These are phyloP conservation scores for Labia minor DNA, from an alignment of 2,888 invertebrate species.

Conservation along the genomic window DNA sequence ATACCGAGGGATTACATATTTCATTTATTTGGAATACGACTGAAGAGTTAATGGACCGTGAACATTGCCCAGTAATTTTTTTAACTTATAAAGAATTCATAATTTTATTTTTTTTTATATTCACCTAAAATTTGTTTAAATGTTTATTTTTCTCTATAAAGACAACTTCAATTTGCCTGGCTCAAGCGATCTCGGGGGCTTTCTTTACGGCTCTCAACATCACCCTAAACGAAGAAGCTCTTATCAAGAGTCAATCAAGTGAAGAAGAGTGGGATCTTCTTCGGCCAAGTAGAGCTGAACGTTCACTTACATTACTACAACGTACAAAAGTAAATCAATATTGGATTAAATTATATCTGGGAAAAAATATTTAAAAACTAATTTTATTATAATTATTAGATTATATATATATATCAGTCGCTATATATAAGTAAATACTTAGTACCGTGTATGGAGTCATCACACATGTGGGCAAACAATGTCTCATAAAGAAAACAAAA, in stretches of 20 bases:
- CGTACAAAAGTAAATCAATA: constrained; percentile 49
- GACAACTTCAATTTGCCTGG: constrained; percentile 57
- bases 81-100: neutral
- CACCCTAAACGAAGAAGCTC: constrained; percentile 57
- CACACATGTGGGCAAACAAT: too few species aligned
- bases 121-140: constrained; percentile 15
- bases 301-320: constrained; percentile 50
- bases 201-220: constrained; percentile 58
- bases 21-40: neutral
- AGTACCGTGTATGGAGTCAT: too few species aligned
- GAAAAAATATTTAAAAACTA: too few species aligned
- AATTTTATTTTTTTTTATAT: neutral
- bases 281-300: constrained; percentile 55
- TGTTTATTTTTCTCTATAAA: too few species aligned
- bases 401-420: too few species aligned
- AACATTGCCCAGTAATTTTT: neutral
- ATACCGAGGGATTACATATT: neutral
- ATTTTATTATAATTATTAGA: too few species aligned
- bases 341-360: neutral
- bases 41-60: neutral
- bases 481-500: too few species aligned
- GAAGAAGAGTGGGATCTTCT: constrained; percentile 80
- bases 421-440: too few species aligned
- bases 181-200: constrained; percentile 53
- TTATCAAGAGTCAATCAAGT: constrained; percentile 61